A percentile compares a stretch with the other conserved stretches of the same genome.
These are phyloP conservation scores for Phoenicopterus ruber DNA, from an alignment of 2,113 vertebrate genomes.

Conservation along the genomic window DNA sequence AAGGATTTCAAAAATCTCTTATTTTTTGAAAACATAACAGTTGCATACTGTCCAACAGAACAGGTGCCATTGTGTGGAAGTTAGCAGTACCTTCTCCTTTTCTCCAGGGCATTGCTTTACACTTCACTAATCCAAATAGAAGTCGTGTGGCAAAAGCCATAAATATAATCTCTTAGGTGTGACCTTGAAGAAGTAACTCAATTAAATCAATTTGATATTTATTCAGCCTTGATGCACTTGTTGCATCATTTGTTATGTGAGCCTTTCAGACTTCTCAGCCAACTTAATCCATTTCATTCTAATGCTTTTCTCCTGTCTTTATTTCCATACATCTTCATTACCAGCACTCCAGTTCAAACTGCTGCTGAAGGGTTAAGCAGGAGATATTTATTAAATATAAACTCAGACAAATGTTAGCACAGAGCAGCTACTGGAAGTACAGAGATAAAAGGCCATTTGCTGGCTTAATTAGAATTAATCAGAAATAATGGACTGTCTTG, in stretches of 20 bases:
- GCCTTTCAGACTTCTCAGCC: not conserved
- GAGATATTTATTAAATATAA: constrained; percentile 60
- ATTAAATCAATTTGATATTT: constrained; percentile 34
- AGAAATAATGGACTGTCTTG: constrained; percentile 55
- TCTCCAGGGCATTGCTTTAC: not conserved
- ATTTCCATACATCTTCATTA: constrained; percentile 64
- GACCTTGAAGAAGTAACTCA: constrained; percentile 20
- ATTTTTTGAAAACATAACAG: not conserved
- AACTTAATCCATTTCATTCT: constrained; percentile 25
- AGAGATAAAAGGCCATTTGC: constrained; percentile 55
- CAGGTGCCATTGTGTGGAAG: not conserved
- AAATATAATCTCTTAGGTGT: not conserved
- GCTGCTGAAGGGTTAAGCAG: constrained; percentile 38
- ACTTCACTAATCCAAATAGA: not conserved
- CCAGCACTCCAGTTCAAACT: constrained; percentile 5
- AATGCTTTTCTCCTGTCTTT: constrained; percentile 8
- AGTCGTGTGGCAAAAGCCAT: not conserved
- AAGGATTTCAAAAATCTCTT: not conserved
- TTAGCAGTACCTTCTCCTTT: not conserved
- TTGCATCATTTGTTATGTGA: constrained; percentile 17
- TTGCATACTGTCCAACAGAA: not conserved
- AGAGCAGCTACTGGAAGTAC: not conserved
- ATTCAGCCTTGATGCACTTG: not conserved
- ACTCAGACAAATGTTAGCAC: constrained; percentile 54
- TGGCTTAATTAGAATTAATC: constrained; percentile 64